Base-by-base conservation (phyloP, 2,888 invertebrate genomes). In the Cephus pygmeus region DNA sequence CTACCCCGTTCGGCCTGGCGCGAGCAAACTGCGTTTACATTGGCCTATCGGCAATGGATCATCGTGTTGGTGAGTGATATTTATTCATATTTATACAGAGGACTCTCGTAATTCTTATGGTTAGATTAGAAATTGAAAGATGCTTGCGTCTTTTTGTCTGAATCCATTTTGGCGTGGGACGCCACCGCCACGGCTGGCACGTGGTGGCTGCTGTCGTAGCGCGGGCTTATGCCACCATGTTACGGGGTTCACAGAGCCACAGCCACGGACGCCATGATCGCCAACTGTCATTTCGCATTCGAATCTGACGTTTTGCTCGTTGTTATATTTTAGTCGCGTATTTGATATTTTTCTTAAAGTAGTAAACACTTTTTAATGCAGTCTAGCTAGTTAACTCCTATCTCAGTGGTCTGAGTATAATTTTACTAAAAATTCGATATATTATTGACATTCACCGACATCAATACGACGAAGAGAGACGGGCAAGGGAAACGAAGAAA, bases 211-310 rank as follows among this genome's bases (percentile, higher is more conserved):
- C 56, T 82, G 82, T 80, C 78, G 82, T 79, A 80, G 83, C 85
- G 84, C 86, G 83, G 85, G 83, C 85, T 85, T 84, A 56, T 56
- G 56, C 56, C 56, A 56, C 56, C 78, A 83, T 78, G 81, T 81
- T 75, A 87, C 87, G 87, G 87, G 87, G 87, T 81, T 81, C 85
- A 85, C 87, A 76, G 75, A 76, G 6, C 83, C 80, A 68, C 36
- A n/a, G 69, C 77, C 87, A 87, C 80, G 86, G 87, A 85, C 81
- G 82, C 78, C 79, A 79, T 23, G 15, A 79, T 81, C 79, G 75
- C 83, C 87, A 86, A 87, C 87, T 87, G 87, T 87, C 87, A 87
- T 80, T 85, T 73, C 68, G 23, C 73, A 33, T 78, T 78, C 35
- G 75, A 78, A 78, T 76, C 40, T 76, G 73, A 56, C 56, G 56